Conservation (phyloP, 2,797 vertebrate species). For the Myotis pilosus region DNA sequence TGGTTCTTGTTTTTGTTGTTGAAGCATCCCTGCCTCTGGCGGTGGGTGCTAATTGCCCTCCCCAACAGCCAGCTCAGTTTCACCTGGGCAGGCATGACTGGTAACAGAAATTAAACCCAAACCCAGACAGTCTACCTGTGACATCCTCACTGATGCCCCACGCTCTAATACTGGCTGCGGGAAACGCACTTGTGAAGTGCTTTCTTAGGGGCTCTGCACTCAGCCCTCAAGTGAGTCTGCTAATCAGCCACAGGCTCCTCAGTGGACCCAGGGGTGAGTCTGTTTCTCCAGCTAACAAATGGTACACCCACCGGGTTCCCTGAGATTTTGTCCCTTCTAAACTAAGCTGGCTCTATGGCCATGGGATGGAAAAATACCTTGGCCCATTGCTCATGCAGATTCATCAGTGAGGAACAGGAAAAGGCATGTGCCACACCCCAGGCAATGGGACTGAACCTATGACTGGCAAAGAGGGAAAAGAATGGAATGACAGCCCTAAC, state of each 20-base stretch:
- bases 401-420: not conserved
- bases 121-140: not conserved
- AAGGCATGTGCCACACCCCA: not conserved
- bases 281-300: not conserved
- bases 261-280: not conserved
- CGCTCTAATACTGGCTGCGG: not conserved
- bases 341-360: not conserved
- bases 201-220: not conserved
- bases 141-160: not conserved
- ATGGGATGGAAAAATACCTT: not conserved
- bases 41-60: not conserved
- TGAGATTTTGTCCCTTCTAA: not conserved
- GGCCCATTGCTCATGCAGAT: not conserved
- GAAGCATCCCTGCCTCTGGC: not conserved
- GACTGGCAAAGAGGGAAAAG: not conserved
- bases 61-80: not conserved
- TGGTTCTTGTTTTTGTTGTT: not conserved
- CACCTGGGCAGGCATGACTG: not conserved
- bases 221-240: not conserved
- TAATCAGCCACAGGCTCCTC: not conserved
- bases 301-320: not conserved
- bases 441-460: not conserved
- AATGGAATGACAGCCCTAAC: not conserved
- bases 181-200: accelerated
- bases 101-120: not conserved